Percentiles rank a stretch among this genome's conserved stretches.
phyloP scores from a whole-genome alignment of 2,888 invertebrate species.

The Synergus gifuensis region DNA sequence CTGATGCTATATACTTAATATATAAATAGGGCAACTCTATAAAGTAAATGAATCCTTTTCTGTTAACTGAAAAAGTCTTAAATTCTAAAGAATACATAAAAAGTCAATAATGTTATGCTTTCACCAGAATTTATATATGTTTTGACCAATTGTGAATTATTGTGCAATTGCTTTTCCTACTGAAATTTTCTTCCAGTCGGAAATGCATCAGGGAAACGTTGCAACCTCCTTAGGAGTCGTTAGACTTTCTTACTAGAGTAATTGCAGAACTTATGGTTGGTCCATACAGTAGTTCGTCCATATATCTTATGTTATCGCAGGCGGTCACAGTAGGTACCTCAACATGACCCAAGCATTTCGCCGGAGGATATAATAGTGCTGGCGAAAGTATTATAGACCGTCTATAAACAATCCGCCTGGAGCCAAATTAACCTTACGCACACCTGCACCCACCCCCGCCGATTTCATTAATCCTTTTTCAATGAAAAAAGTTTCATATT shows the following conservation, averaged over 20 bases:
- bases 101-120: conserved; percentile 31
- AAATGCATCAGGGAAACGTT: conserved; percentile 26
- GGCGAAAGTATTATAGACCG: conserved; percentile 58
- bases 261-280: conserved; percentile 21
- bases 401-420: conserved; percentile 43
- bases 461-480: neutral
- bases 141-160: conserved; percentile 8
- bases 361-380: conserved; percentile 51
- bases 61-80: conserved; percentile 2
- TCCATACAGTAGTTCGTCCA: conserved; percentile 10
- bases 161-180: conserved; percentile 15
- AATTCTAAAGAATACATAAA: neutral
- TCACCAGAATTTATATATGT: neutral
- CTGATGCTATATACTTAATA: no score
- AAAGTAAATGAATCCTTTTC: conserved; percentile 1
- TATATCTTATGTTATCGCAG: conserved; percentile 46
- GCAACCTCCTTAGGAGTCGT: conserved; percentile 5
- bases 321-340: conserved; percentile 53
- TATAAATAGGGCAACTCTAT: neutral
- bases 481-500: conserved; percentile 7
- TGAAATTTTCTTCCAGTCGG: conserved; percentile 20
- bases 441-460: conserved; percentile 9
- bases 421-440: conserved; percentile 37
- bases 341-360: conserved; percentile 50
- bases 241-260: conserved; percentile 32